These are phyloP conservation scores for Pedetes capensis DNA, from an alignment of 2,113 vertebrate species.

Conservation along the genomic window DNA sequence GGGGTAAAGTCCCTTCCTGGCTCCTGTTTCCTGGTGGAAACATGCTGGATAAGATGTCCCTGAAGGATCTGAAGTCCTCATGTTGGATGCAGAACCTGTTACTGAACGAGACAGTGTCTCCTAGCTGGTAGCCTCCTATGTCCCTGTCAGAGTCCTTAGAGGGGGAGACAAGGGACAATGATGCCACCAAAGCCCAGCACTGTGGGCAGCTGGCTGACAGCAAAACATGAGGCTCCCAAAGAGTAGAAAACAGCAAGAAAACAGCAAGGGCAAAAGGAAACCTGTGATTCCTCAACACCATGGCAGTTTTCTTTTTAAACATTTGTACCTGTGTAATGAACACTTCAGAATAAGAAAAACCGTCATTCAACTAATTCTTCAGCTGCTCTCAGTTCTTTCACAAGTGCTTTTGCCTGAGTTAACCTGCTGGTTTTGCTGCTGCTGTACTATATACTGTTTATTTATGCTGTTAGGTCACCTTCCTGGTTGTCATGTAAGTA, in stretches of 20 bases:
- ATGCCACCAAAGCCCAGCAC: background rate
- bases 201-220: background rate
- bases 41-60: background rate
- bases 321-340: background rate
- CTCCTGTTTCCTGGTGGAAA: constrained; percentile 20
- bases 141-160: background rate
- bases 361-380: background rate
- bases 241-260: too few species aligned
- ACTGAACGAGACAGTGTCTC: background rate
- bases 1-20: constrained; percentile 48
- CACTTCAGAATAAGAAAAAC: background rate
- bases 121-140: background rate
- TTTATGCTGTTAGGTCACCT: background rate
- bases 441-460: fast-evolving
- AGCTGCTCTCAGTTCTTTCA: background rate
- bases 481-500: too few species aligned
- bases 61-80: background rate
- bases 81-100: background rate
- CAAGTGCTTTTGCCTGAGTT: fast-evolving
- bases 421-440: background rate
- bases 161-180: background rate
- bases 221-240: background rate
- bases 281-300: too few species aligned
- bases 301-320: background rate
- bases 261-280: fast-evolving